Conservation (phyloP, 2,888 invertebrate genomes). For the Ornithoptera priamus region DNA sequence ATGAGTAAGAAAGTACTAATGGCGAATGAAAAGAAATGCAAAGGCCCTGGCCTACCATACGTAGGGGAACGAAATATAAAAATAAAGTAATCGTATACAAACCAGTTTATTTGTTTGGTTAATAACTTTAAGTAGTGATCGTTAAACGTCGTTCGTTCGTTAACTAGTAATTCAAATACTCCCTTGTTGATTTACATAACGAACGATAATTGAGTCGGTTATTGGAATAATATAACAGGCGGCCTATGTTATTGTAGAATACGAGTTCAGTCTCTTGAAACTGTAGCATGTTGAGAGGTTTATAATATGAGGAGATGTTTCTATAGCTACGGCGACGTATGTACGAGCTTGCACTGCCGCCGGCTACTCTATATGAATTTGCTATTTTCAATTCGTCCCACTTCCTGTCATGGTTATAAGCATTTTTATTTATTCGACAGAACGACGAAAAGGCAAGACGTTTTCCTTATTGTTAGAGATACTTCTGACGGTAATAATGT, state of each 20-base stretch:
- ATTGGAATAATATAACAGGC: background rate
- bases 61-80: too few relatives aligned
- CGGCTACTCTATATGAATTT: slow-evolving; percentile 16
- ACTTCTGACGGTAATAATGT: too few relatives aligned
- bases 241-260: background rate
- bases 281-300: background rate
- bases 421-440: background rate
- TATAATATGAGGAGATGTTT: slow-evolving; percentile 14
- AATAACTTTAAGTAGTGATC: too few relatives aligned
- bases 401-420: background rate
- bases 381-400: slow-evolving; percentile 10
- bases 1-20: too few relatives aligned
- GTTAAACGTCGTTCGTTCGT: too few relatives aligned
- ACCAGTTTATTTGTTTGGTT: too few relatives aligned
- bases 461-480: too few relatives aligned
- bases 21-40: too few relatives aligned
- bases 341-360: background rate
- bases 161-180: background rate
- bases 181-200: background rate
- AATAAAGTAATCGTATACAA: too few relatives aligned
- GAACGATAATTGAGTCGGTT: background rate
- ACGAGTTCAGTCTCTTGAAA: background rate
- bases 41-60: too few relatives aligned
- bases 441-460: too few relatives aligned
- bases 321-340: background rate